Evolutionary conservation across 2,113 vertebrate species (phyloP).

Genomic region (Apodemus speciosus): DNA sequence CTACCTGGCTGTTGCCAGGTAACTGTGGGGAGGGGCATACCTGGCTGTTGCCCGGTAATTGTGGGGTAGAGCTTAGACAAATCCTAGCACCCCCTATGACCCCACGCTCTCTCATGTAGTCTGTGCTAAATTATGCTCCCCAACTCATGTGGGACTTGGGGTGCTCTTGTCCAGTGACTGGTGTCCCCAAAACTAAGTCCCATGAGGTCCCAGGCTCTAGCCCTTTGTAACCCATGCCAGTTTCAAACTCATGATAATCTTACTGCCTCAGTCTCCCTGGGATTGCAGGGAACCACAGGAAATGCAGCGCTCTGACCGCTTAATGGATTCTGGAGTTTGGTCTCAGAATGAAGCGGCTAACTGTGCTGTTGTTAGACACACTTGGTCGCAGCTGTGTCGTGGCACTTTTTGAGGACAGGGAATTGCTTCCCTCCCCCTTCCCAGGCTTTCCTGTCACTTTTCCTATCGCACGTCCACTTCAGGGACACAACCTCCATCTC

Average conservation of each 20-base stretch:
- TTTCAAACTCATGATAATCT: background rate
- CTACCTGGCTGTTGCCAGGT: no score
- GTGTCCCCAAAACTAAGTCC: background rate
- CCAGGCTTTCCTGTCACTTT: accelerated
- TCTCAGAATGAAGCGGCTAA: accelerated
- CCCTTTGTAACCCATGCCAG: background rate
- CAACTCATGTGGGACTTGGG: background rate
- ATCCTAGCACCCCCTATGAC: no score
- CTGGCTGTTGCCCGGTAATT: no score
- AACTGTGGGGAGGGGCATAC: no score
- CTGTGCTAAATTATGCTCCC: background rate
- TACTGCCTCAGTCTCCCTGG: background rate
- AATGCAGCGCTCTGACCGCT: accelerated
- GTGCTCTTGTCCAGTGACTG: background rate
- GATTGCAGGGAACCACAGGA: background rate
- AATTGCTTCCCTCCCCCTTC: no score
- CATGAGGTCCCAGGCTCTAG: background rate
- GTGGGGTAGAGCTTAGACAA: no score
- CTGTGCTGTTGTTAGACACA: accelerated
- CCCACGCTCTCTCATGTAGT: accelerated
- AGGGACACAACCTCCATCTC: background rate
- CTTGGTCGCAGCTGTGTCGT: accelerated
- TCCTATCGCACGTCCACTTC: accelerated
- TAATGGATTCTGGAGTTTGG: background rate
- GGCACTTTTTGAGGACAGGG: background rate